Conservation (phyloP, 2,797 vertebrate genomes). For the Knipowitschia caucasica region DNA sequence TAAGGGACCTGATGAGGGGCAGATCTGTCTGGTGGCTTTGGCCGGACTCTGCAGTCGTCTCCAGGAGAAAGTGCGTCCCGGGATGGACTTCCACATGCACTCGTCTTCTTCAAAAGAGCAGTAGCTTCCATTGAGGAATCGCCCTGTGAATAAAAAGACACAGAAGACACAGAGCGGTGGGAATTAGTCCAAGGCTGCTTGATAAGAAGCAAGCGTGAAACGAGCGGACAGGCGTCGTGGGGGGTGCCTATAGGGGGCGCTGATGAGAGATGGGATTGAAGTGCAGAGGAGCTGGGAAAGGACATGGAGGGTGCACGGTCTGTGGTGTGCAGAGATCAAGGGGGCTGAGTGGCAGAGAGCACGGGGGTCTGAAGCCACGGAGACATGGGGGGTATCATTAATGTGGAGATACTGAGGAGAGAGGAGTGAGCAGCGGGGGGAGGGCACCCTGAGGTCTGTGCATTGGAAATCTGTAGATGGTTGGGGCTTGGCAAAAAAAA, state of each 20-base stretch:
- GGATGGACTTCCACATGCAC: conserved; percentile 84
- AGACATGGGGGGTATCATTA: conserved; percentile 17
- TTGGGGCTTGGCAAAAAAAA: too few species aligned
- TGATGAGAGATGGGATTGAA: conserved; percentile 30
- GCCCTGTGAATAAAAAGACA: conserved; percentile 70
- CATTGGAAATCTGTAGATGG: too few species aligned
- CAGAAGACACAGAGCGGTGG: too few species aligned
- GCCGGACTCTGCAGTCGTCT: conserved; percentile 70
- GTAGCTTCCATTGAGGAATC: conserved; percentile 89
- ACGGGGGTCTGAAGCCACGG: conserved; percentile 14
- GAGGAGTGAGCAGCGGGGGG: conserved; percentile 12
- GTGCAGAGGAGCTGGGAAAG: conserved; percentile 30
- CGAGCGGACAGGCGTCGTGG: conserved; percentile 27
- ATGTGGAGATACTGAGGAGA: conserved; percentile 22
- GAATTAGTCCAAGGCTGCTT: conserved; percentile 36
- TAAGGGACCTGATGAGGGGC: conserved; percentile 69
- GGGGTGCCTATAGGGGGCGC: conserved; percentile 3
- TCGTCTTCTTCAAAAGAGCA: conserved; percentile 89
- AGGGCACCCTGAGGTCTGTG: background rate
- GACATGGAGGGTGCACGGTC: too few species aligned
- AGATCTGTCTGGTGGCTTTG: conserved; percentile 62
- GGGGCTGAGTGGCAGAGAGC: conserved; percentile 38
- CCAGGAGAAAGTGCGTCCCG: conserved; percentile 72
- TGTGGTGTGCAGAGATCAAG: conserved; percentile 20
- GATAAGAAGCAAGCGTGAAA: conserved; percentile 16